These are phyloP conservation scores for Athetis lepigone DNA, from an alignment of 2,888 invertebrate genomes.

Conservation along the genomic window DNA sequence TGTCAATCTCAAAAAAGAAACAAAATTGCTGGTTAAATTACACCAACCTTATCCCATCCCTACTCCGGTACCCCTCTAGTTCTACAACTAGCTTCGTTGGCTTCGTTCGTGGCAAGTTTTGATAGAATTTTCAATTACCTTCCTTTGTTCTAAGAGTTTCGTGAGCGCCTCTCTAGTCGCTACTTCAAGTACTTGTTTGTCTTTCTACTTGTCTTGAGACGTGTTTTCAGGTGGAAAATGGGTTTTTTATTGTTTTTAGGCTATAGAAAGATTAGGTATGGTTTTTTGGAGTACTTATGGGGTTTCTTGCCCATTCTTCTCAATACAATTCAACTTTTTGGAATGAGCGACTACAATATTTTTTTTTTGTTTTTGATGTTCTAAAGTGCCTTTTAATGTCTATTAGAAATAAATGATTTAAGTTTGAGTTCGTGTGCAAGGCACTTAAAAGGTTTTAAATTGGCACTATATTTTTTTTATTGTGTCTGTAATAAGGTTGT, in stretches of 20 bases:
- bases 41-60: constrained; percentile 46
- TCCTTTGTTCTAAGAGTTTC: constrained; percentile 87
- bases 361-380: no score
- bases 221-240: constrained; percentile 44
- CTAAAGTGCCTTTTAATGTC: no score
- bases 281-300: no score
- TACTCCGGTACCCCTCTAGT: constrained; percentile 61
- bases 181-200: constrained; percentile 59
- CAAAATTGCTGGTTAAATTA: not conserved
- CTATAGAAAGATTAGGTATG: not conserved
- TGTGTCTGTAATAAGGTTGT: no score
- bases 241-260: not conserved
- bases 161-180: constrained; percentile 65
- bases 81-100: constrained; percentile 69
- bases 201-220: constrained; percentile 45
- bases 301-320: no score
- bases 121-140: constrained; percentile 91
- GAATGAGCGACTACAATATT: no score
- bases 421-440: no score
- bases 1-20: not conserved
- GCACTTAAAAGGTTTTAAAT: no score
- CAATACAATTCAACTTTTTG: no score
- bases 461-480: no score
- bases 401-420: no score
- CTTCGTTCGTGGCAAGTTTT: constrained; percentile 87